Base-by-base conservation (phyloP, 1,140 invertebrate genomes). In the Drosophila tani region DNA sequence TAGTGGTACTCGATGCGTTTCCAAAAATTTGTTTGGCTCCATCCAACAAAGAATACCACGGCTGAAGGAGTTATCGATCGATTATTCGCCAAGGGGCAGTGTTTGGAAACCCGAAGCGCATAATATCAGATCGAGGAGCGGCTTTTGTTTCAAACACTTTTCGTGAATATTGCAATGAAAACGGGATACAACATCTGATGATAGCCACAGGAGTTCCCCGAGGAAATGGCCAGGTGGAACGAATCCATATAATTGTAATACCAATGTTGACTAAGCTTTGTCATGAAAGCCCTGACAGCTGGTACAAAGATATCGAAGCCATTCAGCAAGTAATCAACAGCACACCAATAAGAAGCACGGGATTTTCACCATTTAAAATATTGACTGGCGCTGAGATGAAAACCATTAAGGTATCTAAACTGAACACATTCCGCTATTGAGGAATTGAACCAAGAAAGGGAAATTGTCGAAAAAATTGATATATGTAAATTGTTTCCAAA, bases 61-160 rank as follows among this genome's bases (percentile, higher is more conserved):
- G 21, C 46, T 50, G 6, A 50, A n/a, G 24, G 15, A 11, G 47
- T 27, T 27, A 50, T 50, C 6, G 46, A 49, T 49, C 46, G 46
- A 27, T 49, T 14, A 49, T 21, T 27, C 46, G 46, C 15, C 46
- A 49, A 49, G 46, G 21, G 11, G 46, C 21, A 49, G 27, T 29
- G 27, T 29, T 29, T 29, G 29, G 29, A 32, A 32, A 49, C 21
- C 46, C 46, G 4, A 12, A 5, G 45, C 45, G 12, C 6, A 49
- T 49, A 24, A 49, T 49, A 49, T 27, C 46, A 49, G 21, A 49
- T 49, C 46, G 4, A 47, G 46, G 46, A 6, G 17, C 45, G 12
- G 17, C 19, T 17, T 46, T 46, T 12, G 8, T 9, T 32, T 32
- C 29, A 32, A 32, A 32, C 29, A 1, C 29, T 32, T 32, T 32